Conservation (phyloP, 35 echinoderm and acorn worm species). For the Holothuria glaberrima region DNA sequence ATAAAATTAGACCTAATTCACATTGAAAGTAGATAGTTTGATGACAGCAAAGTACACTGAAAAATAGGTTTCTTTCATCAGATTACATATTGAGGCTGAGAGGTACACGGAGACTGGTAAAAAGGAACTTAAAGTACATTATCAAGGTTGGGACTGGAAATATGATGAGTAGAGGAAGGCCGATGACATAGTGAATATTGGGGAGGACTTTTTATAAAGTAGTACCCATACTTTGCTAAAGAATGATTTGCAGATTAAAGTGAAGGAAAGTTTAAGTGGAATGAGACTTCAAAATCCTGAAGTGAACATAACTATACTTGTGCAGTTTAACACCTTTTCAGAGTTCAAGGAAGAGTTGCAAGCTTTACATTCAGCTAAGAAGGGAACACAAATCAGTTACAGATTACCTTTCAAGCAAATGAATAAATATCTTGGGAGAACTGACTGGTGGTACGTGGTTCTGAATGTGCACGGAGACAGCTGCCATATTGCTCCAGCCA, state of each 20-base stretch:
- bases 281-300: neutral
- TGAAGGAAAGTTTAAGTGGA: neutral
- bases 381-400: neutral
- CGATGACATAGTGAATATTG: neutral
- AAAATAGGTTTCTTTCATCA: neutral
- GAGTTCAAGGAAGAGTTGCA: neutral
- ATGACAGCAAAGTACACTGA: neutral
- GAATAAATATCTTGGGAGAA: neutral
- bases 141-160: neutral
- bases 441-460: neutral
- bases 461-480: neutral
- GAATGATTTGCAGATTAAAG: neutral
- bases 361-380: neutral
- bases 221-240: neutral
- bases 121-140: constrained; percentile 14
- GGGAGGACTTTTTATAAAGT: neutral
- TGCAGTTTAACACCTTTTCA: neutral
- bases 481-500: neutral
- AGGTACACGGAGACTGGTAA: neutral
- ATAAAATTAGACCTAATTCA: neutral
- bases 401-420: neutral
- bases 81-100: neutral
- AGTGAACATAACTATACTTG: neutral
- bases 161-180: constrained; percentile 9
- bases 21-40: neutral